Evolutionary conservation across 2,888 invertebrate genomes (phyloP), one percentile per base, ranked within the genome.

Genomic region (Drosophila neotestacea): DNA sequence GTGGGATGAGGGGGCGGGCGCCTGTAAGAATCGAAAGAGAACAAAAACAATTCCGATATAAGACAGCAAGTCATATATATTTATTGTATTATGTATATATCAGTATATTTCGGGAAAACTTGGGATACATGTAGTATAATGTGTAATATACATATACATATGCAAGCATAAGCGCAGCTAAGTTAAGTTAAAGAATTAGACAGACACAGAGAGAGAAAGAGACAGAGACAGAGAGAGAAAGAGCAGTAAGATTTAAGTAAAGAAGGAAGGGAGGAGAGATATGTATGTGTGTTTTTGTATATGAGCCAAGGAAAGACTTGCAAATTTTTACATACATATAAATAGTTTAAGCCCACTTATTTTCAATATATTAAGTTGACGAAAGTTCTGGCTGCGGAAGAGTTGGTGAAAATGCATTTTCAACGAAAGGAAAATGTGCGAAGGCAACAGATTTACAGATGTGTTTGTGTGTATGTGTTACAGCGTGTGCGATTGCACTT

Each of bases 11-110:
- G 71, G 70, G 70, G 42, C 68, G 72, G 65, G 69, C 69, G 88
- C 88, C 89, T 90, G 89, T 75, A 90, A 89, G 62, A 87, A 88
- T 90, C 90, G 89, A 90, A 90, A 89, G 81, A 90, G 85, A 88
- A 87, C 78, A 87, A 85, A 89, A 89, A 81, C 77, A 89, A 77
- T 89, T 89, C 77, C 89, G 84, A 85, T 88, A 82, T 86, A 70
- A 84, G 80, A 86, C 79, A 72, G 61, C 66, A 73, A 77, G 50
- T 71, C 60, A 41, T 61, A 64, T 68, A 70, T 71, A 54, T 65
- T 62, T 73, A 68, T 75, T 58, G 61, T 55, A 16, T 36, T 47
- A 38, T 36, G 13, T 47, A 63, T 50, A 65, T 64, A 70, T 47
- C 27, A 68, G 28, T 54, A 67, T 63, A 58, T 70, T 39, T 46